Evolutionary conservation across 2,797 vertebrate species (phyloP).

Genomic region (Sphenodon punctatus): DNA sequence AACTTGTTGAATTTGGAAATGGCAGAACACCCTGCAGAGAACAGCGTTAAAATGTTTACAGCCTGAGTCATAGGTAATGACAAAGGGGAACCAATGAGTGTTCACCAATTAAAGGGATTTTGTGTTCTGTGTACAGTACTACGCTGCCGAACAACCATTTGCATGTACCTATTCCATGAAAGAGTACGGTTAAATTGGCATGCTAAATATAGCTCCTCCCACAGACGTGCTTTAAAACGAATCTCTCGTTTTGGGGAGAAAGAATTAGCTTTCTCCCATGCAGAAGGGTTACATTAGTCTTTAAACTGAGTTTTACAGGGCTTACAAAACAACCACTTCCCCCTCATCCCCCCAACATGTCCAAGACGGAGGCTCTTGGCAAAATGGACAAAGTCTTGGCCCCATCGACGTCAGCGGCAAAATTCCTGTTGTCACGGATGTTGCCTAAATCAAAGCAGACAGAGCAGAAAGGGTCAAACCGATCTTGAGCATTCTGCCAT

Average conservation of each 20-base stretch:
- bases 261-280: background rate
- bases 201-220: background rate
- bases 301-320: background rate
- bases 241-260: background rate
- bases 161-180: conserved; percentile 37
- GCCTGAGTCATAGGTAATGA: conserved; percentile 25
- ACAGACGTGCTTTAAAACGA: background rate
- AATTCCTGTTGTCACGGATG: no score
- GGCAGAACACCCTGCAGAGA: conserved; percentile 23
- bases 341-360: background rate
- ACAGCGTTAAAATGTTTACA: conserved; percentile 36
- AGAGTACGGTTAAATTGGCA: background rate
- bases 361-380: background rate
- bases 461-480: no score
- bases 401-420: no score
- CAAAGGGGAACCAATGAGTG: conserved; percentile 3
- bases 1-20: background rate
- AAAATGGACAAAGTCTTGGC: background rate
- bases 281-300: background rate
- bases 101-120: conserved; percentile 23
- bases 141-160: conserved; percentile 40
- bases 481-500: no score
- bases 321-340: no score
- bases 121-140: conserved; percentile 11
- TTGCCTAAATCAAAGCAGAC: background rate